These are phyloP conservation scores for Pandemis heparana DNA, from an alignment of 2,888 invertebrate species.

Conservation along the genomic window DNA sequence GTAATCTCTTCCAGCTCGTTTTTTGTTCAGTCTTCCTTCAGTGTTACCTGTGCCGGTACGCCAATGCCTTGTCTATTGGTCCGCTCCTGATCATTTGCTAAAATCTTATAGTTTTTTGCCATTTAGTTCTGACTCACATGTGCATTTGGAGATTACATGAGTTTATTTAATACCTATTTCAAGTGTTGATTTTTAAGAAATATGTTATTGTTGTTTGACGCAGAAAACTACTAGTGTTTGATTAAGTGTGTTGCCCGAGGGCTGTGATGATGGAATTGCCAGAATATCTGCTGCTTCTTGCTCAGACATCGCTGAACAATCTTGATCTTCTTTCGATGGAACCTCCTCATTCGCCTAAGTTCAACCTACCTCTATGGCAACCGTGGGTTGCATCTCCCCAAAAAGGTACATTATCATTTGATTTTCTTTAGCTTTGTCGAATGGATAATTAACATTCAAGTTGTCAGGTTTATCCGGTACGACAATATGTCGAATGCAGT, in stretches of 20 bases:
- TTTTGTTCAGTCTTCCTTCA: constrained; percentile 86
- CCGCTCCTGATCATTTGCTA: constrained; percentile 57
- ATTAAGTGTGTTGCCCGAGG: constrained; percentile 52
- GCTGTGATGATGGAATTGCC: constrained; percentile 82
- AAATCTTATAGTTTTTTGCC: constrained; percentile 43
- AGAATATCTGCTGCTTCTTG: constrained; percentile 75
- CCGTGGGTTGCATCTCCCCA: constrained; percentile 77
- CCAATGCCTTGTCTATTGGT: constrained; percentile 68
- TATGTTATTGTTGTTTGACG: constrained; percentile 36
- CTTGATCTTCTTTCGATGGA: constrained; percentile 76
- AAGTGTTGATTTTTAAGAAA: constrained; percentile 50
- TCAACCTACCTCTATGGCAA: constrained; percentile 82
- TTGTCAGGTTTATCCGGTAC: background rate
- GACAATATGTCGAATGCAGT: constrained; percentile 15
- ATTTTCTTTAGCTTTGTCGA: background rate
- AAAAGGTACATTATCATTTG: constrained; percentile 64
- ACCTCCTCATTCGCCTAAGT: constrained; percentile 82
- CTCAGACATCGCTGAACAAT: constrained; percentile 72
- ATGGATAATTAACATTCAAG: background rate
- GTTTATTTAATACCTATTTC: background rate
- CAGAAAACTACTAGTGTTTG: constrained; percentile 49
- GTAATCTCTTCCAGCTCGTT: constrained; percentile 85
- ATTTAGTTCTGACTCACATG: constrained; percentile 28
- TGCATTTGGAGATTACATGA: constrained; percentile 27
- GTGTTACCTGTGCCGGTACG: constrained; percentile 84